These are phyloP conservation scores for Nematostella vectensis DNA, from an alignment of 92 coral and sea anemone genomes.

Conservation along the genomic window DNA sequence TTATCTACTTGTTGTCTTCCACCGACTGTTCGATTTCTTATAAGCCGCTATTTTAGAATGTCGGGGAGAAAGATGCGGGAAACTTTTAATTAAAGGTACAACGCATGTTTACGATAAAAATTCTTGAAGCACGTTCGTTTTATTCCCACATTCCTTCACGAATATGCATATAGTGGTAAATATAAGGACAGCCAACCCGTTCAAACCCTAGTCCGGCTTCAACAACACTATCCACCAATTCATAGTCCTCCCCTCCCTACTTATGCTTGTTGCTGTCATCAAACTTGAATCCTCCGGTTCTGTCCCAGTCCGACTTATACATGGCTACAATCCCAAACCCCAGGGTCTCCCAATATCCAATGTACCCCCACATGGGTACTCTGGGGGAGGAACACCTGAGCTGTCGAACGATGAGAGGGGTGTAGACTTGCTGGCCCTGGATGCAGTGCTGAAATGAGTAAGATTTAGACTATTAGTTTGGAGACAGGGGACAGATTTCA, in stretches of 20 bases:
- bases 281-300: slow-evolving; percentile 35
- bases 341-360: slow-evolving; percentile 45
- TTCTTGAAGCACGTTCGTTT: background rate
- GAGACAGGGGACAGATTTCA: background rate
- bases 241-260: slow-evolving; percentile 84
- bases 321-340: slow-evolving; percentile 65
- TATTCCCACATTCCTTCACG: slow-evolving; percentile 24
- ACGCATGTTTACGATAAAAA: too few species aligned
- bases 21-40: too few species aligned
- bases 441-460: slow-evolving; percentile 52
- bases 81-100: too few species aligned
- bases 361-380: slow-evolving; percentile 19
- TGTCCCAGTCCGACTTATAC: slow-evolving; percentile 73
- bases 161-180: slow-evolving; percentile 48
- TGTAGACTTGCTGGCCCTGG: slow-evolving; percentile 53
- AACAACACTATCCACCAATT: slow-evolving; percentile 49
- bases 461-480: background rate
- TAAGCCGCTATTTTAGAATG: too few species aligned
- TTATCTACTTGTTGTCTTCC: too few species aligned
- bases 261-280: slow-evolving; percentile 31
- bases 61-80: too few species aligned
- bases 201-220: slow-evolving; percentile 42
- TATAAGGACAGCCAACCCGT: slow-evolving; percentile 57
- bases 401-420: slow-evolving; percentile 57
- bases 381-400: slow-evolving; percentile 31